A percentile compares a stretch with the other conserved stretches of the same genome.
These are phyloP conservation scores for Botrylloides violaceus DNA, from an alignment of 23 tunicate species.

Conservation along the genomic window DNA sequence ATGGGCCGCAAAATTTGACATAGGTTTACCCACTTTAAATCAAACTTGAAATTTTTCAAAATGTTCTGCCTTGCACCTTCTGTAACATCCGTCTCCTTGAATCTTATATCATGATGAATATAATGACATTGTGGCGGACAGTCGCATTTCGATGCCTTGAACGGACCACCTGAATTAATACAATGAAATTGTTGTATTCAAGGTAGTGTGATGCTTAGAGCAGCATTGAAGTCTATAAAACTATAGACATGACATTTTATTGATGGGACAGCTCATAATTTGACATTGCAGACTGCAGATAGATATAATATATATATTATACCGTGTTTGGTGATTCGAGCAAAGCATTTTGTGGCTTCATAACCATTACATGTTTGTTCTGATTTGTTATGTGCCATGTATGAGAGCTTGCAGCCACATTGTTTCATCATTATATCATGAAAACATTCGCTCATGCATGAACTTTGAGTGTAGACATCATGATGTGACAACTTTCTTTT, in stretches of 20 bases:
- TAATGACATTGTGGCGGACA: neutral
- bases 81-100: neutral
- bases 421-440: neutral
- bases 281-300: too few relatives aligned
- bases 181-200: too few relatives aligned
- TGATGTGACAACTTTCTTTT: constrained; percentile 16
- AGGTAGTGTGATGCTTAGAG: too few relatives aligned
- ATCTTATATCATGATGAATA: neutral
- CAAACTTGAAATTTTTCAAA: too few relatives aligned
- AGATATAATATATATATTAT: too few relatives aligned
- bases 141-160: neutral
- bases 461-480: constrained; percentile 23
- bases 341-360: neutral
- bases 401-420: constrained; percentile 37
- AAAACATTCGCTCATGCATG: constrained; percentile 37
- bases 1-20: too few relatives aligned
- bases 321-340: too few relatives aligned
- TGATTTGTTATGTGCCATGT: constrained; percentile 35
- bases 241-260: too few relatives aligned
- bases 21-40: too few relatives aligned
- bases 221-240: too few relatives aligned
- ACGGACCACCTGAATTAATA: too few relatives aligned
- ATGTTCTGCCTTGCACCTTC: neutral
- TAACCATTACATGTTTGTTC: constrained; percentile 6
- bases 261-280: too few relatives aligned